Conservation (phyloP, 2,113 vertebrate species). For the Urocolius indicus region DNA sequence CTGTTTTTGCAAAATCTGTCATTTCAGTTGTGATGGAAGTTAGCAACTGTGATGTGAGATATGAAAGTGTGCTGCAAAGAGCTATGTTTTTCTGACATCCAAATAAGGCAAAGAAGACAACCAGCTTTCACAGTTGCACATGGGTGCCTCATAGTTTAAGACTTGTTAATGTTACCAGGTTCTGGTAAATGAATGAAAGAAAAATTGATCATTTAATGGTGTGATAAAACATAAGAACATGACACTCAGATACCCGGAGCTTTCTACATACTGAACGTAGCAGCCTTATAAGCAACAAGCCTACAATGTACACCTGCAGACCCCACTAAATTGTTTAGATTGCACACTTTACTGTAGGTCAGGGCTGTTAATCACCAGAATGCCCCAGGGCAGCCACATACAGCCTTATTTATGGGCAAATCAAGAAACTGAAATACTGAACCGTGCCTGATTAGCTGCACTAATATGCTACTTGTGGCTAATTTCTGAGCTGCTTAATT, state of each 20-base stretch:
- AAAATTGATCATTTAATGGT: constrained; percentile 57
- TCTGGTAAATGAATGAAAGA: constrained; percentile 52
- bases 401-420: constrained; percentile 91
- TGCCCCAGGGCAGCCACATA: constrained; percentile 85
- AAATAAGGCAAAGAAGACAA: neutral
- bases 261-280: neutral
- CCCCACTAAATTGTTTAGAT: constrained; percentile 69
- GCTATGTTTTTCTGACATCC: neutral
- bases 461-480: constrained; percentile 99
- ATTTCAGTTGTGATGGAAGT: neutral
- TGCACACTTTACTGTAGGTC: constrained; percentile 88
- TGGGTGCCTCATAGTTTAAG: constrained; percentile 8
- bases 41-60: neutral
- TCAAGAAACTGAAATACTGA: constrained; percentile 92
- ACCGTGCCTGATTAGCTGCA: constrained; percentile 93
- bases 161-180: constrained; percentile 10
- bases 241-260: neutral
- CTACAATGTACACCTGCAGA: constrained; percentile 63
- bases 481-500: constrained; percentile 93
- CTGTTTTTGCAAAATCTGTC: neutral
- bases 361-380: constrained; percentile 91
- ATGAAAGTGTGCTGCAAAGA: neutral
- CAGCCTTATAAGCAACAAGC: constrained; percentile 34
- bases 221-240: constrained; percentile 55
- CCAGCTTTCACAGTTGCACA: neutral